A percentile compares a stretch with the other conserved stretches of the same genome.
These are phyloP conservation scores for Ernsta delagoae DNA, from an alignment of 2,888 invertebrate species.

Conservation along the genomic window DNA sequence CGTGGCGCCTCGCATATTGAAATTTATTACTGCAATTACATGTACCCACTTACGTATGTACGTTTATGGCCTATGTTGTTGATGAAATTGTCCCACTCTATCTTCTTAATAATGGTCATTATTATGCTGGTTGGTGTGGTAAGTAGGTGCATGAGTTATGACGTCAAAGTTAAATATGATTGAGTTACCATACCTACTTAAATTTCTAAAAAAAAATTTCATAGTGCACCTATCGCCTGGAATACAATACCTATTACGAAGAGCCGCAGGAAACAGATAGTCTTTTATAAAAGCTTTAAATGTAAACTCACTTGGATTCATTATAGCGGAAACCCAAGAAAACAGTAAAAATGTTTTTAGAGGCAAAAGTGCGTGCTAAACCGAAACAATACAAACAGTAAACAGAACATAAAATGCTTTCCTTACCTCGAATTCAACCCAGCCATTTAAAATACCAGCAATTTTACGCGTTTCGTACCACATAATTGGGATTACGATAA, in stretches of 20 bases:
- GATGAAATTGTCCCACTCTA: constrained; percentile 15
- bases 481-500: constrained; percentile 86
- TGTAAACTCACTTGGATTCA: too few relatives aligned
- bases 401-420: neutral
- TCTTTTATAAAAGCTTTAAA: too few relatives aligned
- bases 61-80: constrained; percentile 15
- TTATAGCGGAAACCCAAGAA: too few relatives aligned
- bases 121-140: too few relatives aligned
- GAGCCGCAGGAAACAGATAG: too few relatives aligned
- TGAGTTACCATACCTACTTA: too few relatives aligned
- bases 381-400: neutral
- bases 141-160: too few relatives aligned
- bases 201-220: too few relatives aligned
- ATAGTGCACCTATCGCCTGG: too few relatives aligned
- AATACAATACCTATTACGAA: too few relatives aligned
- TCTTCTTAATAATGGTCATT: neutral
- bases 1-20: constrained; percentile 25
- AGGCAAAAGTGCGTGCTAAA: neutral
- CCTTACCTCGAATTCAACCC: constrained; percentile 88
- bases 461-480: constrained; percentile 89
- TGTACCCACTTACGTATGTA: neutral
- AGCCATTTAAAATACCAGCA: constrained; percentile 85
- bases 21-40: constrained; percentile 31
- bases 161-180: too few relatives aligned
- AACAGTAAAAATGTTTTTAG: too few relatives aligned